Percentiles rank a stretch among this genome's conserved stretches.
phyloP scores from a whole-genome alignment of 2,797 vertebrate species.

The Neosilurus hyrtlii region DNA sequence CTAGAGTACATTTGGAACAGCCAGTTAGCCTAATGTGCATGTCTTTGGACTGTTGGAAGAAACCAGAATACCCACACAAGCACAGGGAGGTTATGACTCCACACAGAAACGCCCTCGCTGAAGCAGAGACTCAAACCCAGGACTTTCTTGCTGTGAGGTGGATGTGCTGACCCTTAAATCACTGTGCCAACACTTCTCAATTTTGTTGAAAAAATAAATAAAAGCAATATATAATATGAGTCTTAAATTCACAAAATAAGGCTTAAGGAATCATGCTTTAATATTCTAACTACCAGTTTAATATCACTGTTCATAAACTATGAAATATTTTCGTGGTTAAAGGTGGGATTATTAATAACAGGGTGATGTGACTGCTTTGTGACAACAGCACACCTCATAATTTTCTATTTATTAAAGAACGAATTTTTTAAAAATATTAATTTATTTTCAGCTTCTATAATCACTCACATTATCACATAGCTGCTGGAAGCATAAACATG shows the following conservation, averaged over 20 bases:
- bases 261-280: neutral
- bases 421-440: neutral
- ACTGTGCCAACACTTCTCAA: no score
- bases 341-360: neutral
- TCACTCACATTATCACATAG: neutral
- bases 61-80: no score
- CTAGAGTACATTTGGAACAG: no score
- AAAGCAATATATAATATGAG: neutral
- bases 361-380: neutral
- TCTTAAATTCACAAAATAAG: neutral
- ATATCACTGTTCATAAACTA: neutral
- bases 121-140: no score
- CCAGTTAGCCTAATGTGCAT: no score
- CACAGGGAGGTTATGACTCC: no score
- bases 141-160: no score
- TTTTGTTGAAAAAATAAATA: no score
- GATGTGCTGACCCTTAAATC: no score
- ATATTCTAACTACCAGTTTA: neutral
- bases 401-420: neutral
- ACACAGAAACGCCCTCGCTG: no score
- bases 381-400: neutral
- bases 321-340: neutral
- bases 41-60: no score
- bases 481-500: neutral
- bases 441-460: neutral